Base-by-base conservation (phyloP, 1,140 invertebrate genomes). In the Forficula auricularia region DNA sequence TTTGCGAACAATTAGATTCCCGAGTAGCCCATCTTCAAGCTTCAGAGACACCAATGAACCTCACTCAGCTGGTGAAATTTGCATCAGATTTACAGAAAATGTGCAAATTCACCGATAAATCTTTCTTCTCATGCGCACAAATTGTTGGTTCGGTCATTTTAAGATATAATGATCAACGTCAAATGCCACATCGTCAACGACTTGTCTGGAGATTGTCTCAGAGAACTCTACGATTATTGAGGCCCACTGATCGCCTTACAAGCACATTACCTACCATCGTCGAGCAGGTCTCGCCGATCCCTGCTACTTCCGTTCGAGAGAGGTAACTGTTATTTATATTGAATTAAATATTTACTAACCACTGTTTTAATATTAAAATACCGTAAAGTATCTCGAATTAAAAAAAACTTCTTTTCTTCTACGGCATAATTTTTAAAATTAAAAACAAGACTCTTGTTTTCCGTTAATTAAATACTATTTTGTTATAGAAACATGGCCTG, bases 211-310 rank as follows among this genome's bases (percentile, higher is more conserved):
- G 69, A 33, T 48, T 63, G 35, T 61, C 54, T 34, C 58, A 59
- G 40, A 47, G 58, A 18, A 58, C 56, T 16, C 48, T 56, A 38
- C 64, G 75, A 52, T 68, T 78, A 47, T 61, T 80, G 45, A 70
- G 79, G 40, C 79, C 79, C 2, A 82, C 78, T 40, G 77, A 80
- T 55, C 75, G 73, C 48, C 71, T 82, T 40, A 76, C 68, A 18
- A 73, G 74, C 6, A 67, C 75, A 36, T 61, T 82, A 50, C 77
- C 78, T 37, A 80, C 73, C 49, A 82, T 82, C 53, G 72, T 75
- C 54, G 79, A 82, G 57, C 70, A 76, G 45, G 61, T 27, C 10
- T 27, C 22, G 22, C 22, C 22, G 10, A 27, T 61, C 31, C 61
- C 59, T 43, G 61, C 66, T 51, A 6, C 22, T 27, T 27, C 22